Conservation (phyloP, 2,113 vertebrate species). For the Lophotis ruficrista region DNA sequence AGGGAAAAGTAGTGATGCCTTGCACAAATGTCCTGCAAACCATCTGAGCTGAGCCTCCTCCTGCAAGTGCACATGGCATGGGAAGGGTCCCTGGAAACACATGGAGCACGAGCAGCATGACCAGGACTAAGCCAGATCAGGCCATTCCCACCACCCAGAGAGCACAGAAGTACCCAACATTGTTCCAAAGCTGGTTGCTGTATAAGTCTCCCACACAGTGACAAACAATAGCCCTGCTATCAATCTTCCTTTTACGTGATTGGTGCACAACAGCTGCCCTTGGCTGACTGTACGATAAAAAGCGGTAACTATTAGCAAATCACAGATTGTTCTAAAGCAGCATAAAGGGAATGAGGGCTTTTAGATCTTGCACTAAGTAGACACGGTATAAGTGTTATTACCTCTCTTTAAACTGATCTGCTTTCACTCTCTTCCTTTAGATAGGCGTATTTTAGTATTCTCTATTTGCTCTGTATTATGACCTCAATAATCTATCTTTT, state of each 20-base stretch:
- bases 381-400: background rate
- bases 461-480: background rate
- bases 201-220: background rate
- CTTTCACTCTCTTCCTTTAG: background rate
- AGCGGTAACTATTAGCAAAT: background rate
- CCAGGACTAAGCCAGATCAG: background rate
- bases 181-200: background rate
- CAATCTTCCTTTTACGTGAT: background rate
- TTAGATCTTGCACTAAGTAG: background rate
- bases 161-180: background rate
- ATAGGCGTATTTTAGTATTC: background rate
- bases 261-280: background rate
- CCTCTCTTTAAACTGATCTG: background rate
- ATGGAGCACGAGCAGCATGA: rapidly evolving
- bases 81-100: background rate
- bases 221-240: background rate
- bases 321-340: background rate
- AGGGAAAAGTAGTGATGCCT: background rate
- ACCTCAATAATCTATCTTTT: background rate
- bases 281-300: background rate
- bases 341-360: background rate
- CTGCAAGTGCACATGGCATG: rapidly evolving
- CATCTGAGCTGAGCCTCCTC: background rate
- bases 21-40: background rate
- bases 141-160: background rate